Evolutionary conservation across 2,113 vertebrate species (phyloP), one percentile per base, ranked within the genome.

Genomic region (Monopterus albus): DNA sequence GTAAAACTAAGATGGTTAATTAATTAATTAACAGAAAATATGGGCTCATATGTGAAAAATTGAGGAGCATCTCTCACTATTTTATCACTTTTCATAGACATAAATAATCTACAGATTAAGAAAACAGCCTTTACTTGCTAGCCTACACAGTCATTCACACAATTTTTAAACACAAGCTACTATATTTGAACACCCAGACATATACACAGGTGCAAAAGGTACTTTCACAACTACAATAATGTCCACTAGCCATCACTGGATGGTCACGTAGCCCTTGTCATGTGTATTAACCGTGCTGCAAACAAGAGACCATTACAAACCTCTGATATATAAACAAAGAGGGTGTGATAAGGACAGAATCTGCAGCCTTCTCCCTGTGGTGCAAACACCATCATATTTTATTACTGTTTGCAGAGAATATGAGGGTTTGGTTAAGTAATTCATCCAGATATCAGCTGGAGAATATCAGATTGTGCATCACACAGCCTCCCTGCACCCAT

Each of bases 381-480:
- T 13, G 10, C 18, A 39, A 61, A 66, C 29, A 14, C 39, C 36
- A 53, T 72, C 55, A 35, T 20, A 66, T 65, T 49, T 67, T 18
- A 59, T 72, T 59, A 46, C 50, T 52, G 31, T 38, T 20, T 4
- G 14, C 25, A 18, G 49, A 62, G 45, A 40, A 56, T 68, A 53
- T 26, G 6, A 40, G 26, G 21, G 55, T 71, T 39, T 28, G 18
- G 31, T 71, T 21, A 39, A 60, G 39, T 69, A 53, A 81, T 83
- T 86, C 47, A 68, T 40, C 29, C 52, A 45, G 26, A 75, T 65
- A 75, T 70, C 56, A 10, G 7, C 77, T 53, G 71, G 14, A 36
- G 78, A 58, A 68, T 53, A 55, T 49, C 40, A 29, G 17, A 20
- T n/a, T n/a, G 42, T 18, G 14, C 33, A 42, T 39, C 52, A 25